Percentiles rank a stretch among this genome's conserved stretches.
Conservation (phyloP, 2,888 invertebrate species). For the Torymus texanus region DNA sequence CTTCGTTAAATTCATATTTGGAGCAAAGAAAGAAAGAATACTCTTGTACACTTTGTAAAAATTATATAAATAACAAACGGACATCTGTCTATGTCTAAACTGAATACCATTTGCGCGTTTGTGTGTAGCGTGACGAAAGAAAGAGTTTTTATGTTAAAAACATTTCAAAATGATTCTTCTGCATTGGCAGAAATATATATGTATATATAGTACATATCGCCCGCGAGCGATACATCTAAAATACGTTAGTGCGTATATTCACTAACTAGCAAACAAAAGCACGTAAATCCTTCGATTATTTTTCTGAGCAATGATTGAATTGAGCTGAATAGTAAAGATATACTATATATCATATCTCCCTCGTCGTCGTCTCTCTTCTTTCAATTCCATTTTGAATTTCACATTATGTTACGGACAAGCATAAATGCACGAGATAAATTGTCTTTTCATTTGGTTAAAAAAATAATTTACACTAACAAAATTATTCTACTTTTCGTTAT, state of each 20-base stretch:
- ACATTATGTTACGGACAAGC: constrained; percentile 20
- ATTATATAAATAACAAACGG: constrained; percentile 46
- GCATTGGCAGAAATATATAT: constrained; percentile 51
- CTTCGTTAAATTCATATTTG: background rate
- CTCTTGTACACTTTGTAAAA: constrained; percentile 46
- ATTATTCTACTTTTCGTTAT: constrained; percentile 13
- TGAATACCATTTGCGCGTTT: constrained; percentile 31
- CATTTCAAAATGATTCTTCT: constrained; percentile 44
- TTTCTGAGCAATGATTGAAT: constrained; percentile 43
- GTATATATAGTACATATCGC: constrained; percentile 50
- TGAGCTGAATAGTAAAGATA: background rate
- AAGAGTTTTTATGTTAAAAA: constrained; percentile 38
- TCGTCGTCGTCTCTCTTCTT: background rate
- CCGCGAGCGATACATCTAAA: constrained; percentile 41
- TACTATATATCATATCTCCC: background rate
- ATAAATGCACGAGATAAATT: constrained; percentile 44
- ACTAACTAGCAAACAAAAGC: constrained; percentile 47
- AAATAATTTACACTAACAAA: constrained; percentile 43
- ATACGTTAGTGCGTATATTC: constrained; percentile 42
- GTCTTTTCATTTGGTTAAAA: constrained; percentile 34
- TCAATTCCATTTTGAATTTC: constrained; percentile 8
- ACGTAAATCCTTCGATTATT: constrained; percentile 40
- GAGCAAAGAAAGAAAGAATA: constrained; percentile 34
- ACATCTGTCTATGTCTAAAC: constrained; percentile 38
- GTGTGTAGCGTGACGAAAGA: constrained; percentile 38